Conservation (phyloP, 2,888 invertebrate species). For the Penaeus monodon region DNA sequence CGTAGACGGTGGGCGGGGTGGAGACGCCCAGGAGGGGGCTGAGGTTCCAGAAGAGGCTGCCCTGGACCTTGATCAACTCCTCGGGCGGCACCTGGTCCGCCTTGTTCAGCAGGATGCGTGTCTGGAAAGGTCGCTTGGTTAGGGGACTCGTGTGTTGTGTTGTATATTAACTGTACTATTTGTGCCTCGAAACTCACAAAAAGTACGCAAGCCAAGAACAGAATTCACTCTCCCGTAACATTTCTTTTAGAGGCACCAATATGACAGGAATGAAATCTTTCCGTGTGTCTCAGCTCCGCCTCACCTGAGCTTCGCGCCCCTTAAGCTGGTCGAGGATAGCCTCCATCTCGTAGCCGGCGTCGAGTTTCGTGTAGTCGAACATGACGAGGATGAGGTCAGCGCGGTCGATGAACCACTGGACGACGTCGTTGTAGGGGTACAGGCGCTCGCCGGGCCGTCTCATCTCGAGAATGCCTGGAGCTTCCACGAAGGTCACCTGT, state of each 20-base stretch:
- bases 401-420: slow-evolving; percentile 96
- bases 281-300: neutral
- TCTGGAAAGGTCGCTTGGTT: slow-evolving; percentile 73
- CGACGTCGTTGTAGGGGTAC: slow-evolving; percentile 95
- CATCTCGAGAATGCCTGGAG: slow-evolving; percentile 94
- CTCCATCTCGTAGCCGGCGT: slow-evolving; percentile 94
- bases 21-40: slow-evolving; percentile 95
- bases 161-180: too few relatives aligned
- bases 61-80: slow-evolving; percentile 92
- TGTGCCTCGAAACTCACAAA: too few relatives aligned
- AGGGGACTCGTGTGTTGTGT: neutral
- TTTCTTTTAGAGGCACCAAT: too few relatives aligned
- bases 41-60: slow-evolving; percentile 95
- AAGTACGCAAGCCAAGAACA: too few relatives aligned
- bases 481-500: slow-evolving; percentile 94
- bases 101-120: slow-evolving; percentile 93
- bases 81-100: slow-evolving; percentile 93
- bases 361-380: slow-evolving; percentile 94
- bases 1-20: slow-evolving; percentile 93
- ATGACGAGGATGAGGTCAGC: slow-evolving; percentile 95
- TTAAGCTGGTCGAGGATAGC: slow-evolving; percentile 94
- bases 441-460: slow-evolving; percentile 88
- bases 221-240: too few relatives aligned
- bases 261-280: too few relatives aligned
- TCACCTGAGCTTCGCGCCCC: slow-evolving; percentile 89